These are phyloP conservation scores for Leptinotarsa defecta DNA, from an alignment of 1,140 invertebrate genomes.

Conservation along the genomic window DNA sequence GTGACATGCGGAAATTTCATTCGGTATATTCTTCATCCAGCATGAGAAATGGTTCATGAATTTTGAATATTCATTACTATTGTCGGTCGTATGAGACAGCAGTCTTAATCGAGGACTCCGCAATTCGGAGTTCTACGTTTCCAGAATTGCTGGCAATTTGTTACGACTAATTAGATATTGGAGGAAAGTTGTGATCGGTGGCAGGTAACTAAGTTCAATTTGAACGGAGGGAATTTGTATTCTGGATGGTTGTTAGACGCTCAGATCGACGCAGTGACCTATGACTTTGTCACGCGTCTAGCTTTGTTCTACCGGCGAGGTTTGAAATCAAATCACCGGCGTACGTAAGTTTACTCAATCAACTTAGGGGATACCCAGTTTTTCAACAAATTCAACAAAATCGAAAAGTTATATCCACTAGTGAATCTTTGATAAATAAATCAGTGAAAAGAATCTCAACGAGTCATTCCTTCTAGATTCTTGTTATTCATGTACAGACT, in stretches of 20 bases:
- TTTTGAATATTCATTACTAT: slow-evolving; percentile 29
- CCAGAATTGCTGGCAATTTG: slow-evolving; percentile 37
- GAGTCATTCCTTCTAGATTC: no score
- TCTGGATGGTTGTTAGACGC: slow-evolving; percentile 28
- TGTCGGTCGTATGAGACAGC: slow-evolving; percentile 19
- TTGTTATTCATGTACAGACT: no score
- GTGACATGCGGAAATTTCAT: slow-evolving; percentile 32
- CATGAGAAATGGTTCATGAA: slow-evolving; percentile 29
- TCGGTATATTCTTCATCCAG: slow-evolving; percentile 25
- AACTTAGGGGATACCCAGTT: slow-evolving; percentile 23
- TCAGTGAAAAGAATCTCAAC: no score
- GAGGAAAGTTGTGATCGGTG: slow-evolving; percentile 33
- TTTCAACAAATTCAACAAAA: slow-evolving; percentile 5
- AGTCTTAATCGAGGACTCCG: slow-evolving; percentile 23
- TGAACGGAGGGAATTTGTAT: slow-evolving; percentile 34
- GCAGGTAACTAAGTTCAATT: slow-evolving; percentile 34
- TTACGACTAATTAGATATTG: slow-evolving; percentile 39
- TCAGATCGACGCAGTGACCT: slow-evolving; percentile 38
- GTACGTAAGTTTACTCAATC: slow-evolving; percentile 36
- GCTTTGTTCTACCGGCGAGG: slow-evolving; percentile 38
- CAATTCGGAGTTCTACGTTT: slow-evolving; percentile 27
- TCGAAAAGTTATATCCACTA: no score
- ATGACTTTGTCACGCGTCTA: slow-evolving; percentile 39
- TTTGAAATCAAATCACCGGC: slow-evolving; percentile 41
- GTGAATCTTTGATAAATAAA: no score